Conservation (phyloP, 2,113 vertebrate genomes). For the Mellivora capensis region DNA sequence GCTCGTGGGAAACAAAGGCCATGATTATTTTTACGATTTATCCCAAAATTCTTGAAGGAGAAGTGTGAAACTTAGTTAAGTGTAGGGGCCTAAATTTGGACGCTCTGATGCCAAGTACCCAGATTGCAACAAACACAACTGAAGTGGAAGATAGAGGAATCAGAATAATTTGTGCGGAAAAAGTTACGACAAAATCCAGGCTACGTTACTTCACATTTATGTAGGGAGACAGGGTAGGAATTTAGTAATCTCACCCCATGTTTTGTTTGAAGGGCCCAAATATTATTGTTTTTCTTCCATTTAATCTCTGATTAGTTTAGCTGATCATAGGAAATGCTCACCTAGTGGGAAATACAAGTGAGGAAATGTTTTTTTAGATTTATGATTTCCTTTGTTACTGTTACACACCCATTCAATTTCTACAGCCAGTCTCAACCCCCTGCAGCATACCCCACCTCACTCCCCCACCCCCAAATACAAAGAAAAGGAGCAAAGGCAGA, state of each 20-base stretch:
- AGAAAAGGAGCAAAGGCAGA: neutral
- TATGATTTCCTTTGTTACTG: slow-evolving; percentile 30
- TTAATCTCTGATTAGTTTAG: neutral
- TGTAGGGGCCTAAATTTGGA: neutral
- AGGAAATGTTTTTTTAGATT: neutral
- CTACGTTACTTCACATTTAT: neutral
- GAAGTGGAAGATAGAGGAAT: neutral
- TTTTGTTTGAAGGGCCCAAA: neutral
- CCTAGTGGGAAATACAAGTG: neutral
- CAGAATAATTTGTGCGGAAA: neutral
- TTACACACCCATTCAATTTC: neutral
- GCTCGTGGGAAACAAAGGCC: neutral
- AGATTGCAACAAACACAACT: neutral
- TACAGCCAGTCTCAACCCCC: neutral
- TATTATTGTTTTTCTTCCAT: neutral
- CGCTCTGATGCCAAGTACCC: neutral
- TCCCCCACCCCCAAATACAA: neutral
- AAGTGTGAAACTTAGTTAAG: neutral
- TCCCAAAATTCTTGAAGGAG: neutral
- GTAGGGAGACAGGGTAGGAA: neutral
- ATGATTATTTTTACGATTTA: neutral
- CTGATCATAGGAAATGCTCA: neutral
- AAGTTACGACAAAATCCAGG: neutral
- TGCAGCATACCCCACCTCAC: neutral
- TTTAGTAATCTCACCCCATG: neutral